Percentiles rank a stretch among this genome's conserved stretches.
These are phyloP conservation scores for Delphinapterus leucas DNA, from an alignment of 2,113 vertebrate genomes.

Conservation along the genomic window DNA sequence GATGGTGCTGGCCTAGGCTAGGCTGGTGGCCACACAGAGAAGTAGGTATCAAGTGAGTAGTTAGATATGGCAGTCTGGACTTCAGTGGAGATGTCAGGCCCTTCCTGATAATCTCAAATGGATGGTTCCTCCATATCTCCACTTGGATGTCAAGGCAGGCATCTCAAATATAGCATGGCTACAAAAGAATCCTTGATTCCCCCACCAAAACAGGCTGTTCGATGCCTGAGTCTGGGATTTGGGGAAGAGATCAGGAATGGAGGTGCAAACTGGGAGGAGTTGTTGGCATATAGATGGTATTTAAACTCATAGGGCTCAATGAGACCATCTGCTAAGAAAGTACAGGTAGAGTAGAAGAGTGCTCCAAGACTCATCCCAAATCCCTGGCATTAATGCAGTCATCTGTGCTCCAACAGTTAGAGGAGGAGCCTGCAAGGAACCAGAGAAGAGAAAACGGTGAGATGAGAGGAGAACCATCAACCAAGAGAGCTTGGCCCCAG, in stretches of 20 bases:
- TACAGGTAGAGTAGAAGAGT: background rate
- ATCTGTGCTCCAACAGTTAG: background rate
- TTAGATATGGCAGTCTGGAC: background rate
- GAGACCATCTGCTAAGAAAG: background rate
- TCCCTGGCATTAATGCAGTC: background rate
- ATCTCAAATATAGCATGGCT: background rate
- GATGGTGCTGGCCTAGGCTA: background rate
- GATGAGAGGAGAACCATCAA: background rate
- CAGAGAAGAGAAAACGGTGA: background rate
- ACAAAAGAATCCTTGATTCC: constrained; percentile 2
- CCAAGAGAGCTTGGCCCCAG: background rate
- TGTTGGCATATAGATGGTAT: background rate
- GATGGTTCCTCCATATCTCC: background rate
- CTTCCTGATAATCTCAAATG: background rate
- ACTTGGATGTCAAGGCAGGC: background rate
- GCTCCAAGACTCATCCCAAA: background rate
- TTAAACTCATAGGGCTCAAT: background rate
- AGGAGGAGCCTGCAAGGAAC: background rate
- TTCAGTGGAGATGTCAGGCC: background rate
- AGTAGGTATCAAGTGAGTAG: background rate
- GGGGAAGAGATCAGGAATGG: background rate
- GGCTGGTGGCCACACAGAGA: background rate
- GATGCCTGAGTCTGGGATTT: background rate
- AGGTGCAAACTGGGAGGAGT: background rate
- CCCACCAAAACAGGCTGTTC: background rate